Conservation (phyloP, 2,797 vertebrate genomes). For the Bradypodion ventrale region DNA sequence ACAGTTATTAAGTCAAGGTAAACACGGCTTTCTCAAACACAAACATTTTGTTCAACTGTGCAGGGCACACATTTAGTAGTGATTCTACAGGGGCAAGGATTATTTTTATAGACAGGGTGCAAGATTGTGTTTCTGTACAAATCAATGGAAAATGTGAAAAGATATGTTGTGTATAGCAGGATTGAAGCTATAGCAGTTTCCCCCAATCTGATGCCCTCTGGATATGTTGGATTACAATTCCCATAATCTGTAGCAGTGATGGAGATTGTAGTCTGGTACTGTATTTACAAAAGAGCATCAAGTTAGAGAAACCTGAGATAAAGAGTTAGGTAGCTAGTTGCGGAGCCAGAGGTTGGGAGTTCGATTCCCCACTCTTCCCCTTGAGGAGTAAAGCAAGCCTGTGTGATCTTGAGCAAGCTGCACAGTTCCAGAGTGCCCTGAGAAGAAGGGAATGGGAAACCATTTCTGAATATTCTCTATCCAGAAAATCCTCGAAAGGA, state of each 20-base stretch:
- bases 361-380: too few relatives aligned
- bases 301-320: background rate
- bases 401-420: too few relatives aligned
- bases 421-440: too few relatives aligned
- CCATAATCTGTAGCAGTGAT: background rate
- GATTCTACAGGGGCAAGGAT: background rate
- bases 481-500: too few relatives aligned
- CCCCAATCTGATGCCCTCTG: background rate
- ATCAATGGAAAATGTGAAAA: background rate
- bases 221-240: background rate
- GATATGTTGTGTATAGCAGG: background rate
- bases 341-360: too few relatives aligned
- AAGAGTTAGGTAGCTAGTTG: too few relatives aligned
- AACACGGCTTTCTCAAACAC: background rate
- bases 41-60: background rate
- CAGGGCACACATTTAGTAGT: background rate
- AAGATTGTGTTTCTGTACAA: background rate
- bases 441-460: too few relatives aligned
- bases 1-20: background rate
- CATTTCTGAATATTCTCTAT: too few relatives aligned
- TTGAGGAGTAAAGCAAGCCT: too few relatives aligned
- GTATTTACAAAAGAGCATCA: background rate
- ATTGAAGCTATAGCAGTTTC: background rate
- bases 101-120: background rate
- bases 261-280: background rate